Percentiles rank a stretch among this genome's conserved stretches.
These are phyloP conservation scores for Hemibagrus guttatus DNA, from an alignment of 2,797 vertebrate species.

Conservation along the genomic window DNA sequence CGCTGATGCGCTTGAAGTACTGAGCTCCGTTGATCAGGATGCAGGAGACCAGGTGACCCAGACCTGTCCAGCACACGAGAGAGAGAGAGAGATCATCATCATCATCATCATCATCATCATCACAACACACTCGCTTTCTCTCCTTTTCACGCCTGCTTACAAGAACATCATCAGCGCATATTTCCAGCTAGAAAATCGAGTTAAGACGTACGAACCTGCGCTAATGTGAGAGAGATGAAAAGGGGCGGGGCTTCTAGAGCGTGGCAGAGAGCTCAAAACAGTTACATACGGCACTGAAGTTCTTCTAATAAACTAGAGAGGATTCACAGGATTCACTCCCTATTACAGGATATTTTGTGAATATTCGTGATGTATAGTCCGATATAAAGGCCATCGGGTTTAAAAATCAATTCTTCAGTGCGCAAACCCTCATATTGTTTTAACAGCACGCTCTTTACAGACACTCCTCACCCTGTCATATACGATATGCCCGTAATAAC, in stretches of 20 bases:
- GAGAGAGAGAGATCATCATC: neutral
- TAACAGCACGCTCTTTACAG: neutral
- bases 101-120: no score
- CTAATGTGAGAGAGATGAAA: neutral
- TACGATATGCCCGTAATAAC: conserved; percentile 9
- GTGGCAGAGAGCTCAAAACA: neutral
- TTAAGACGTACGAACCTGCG: neutral
- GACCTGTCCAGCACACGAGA: conserved; percentile 69
- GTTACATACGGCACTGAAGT: neutral
- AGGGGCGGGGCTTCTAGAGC: neutral
- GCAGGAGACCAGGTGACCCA: conserved; percentile 96
- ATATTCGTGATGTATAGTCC: neutral
- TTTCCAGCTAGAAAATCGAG: neutral
- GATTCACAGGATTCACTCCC: neutral
- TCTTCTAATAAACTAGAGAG: neutral
- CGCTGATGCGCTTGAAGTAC: conserved; percentile 97
- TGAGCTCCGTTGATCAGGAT: conserved; percentile 97
- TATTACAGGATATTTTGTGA: neutral
- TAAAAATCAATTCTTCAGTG: neutral
- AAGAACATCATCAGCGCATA: no score
- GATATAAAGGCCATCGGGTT: neutral
- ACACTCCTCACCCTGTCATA: neutral
- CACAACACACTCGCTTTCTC: neutral
- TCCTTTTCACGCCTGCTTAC: neutral
- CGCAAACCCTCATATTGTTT: neutral